Evolutionary conservation across 2,113 vertebrate genomes (phyloP).

Genomic region (Oxyruncus cristatus): DNA sequence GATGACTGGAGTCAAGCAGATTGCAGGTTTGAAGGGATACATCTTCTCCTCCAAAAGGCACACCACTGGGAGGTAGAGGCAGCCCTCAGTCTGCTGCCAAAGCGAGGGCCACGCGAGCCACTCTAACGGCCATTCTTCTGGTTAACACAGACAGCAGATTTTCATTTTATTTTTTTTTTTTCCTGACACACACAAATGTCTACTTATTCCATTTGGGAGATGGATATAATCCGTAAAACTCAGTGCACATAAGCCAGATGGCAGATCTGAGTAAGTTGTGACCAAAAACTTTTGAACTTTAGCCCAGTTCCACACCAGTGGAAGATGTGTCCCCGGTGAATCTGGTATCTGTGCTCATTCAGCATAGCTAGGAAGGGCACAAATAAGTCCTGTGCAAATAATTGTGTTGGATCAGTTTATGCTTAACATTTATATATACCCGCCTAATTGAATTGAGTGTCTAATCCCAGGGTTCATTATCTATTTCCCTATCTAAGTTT

Average conservation of each 20-base stretch:
- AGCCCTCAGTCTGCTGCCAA: constrained; percentile 21
- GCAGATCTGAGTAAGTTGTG: constrained; percentile 70
- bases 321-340: constrained; percentile 64
- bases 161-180: neutral
- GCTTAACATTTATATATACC: constrained; percentile 73
- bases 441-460: constrained; percentile 78
- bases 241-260: constrained; percentile 68
- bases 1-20: constrained; percentile 37
- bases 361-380: constrained; percentile 70
- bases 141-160: constrained; percentile 12
- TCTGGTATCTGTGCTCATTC: constrained; percentile 65
- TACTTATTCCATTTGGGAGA: constrained; percentile 59
- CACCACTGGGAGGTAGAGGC: neutral
- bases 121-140: neutral
- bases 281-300: constrained; percentile 76
- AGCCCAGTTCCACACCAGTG: constrained; percentile 70
- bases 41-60: neutral
- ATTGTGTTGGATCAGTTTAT: constrained; percentile 72
- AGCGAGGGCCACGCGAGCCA: neutral
- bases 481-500: constrained; percentile 71
- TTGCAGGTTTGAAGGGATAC: constrained; percentile 46
- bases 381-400: constrained; percentile 79
- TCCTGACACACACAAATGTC: constrained; percentile 36
- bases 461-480: constrained; percentile 80
- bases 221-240: constrained; percentile 45